Conservation (phyloP, 1,140 invertebrate genomes). For the Hyles vespertilio region DNA sequence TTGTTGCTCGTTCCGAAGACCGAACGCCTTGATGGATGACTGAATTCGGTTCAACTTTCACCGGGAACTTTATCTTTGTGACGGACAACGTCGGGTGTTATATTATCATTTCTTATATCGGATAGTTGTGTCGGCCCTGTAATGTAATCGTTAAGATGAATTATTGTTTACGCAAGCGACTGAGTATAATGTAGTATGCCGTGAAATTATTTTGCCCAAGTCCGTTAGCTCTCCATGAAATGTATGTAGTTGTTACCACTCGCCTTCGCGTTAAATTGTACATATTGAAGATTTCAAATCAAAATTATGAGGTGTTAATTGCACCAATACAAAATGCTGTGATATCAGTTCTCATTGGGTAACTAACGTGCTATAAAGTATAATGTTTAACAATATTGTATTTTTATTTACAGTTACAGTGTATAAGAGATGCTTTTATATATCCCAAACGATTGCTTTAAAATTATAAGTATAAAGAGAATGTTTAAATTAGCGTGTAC, state of each 20-base stretch:
- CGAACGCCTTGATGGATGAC: conserved; percentile 56
- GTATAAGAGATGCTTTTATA: background rate
- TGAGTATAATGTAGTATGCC: conserved; percentile 42
- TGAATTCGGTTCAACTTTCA: conserved; percentile 52
- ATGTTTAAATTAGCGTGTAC: background rate
- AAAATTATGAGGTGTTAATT: conserved; percentile 39
- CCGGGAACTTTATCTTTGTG: conserved; percentile 34
- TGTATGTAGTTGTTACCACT: background rate
- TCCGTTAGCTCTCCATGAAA: conserved; percentile 18
- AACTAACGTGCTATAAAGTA: too few species aligned
- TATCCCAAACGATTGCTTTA: background rate
- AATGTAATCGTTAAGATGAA: conserved; percentile 22
- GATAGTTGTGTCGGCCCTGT: conserved; percentile 37
- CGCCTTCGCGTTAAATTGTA: conserved; percentile 38
- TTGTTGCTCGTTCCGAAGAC: conserved; percentile 55
- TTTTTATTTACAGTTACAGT: too few species aligned
- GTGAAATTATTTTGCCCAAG: conserved; percentile 25
- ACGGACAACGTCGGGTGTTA: background rate
- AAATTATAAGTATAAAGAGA: conserved; percentile 1
- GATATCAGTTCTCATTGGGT: conserved; percentile 67
- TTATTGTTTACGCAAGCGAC: conserved; percentile 50
- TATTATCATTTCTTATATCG: conserved; percentile 34
- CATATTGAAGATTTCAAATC: conserved; percentile 38
- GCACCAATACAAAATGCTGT: conserved; percentile 67
- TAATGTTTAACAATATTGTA: too few species aligned